Evolutionary conservation across 1,140 invertebrate species (phyloP), one percentile per base, ranked within the genome.

Genomic region (Campodea augens): DNA sequence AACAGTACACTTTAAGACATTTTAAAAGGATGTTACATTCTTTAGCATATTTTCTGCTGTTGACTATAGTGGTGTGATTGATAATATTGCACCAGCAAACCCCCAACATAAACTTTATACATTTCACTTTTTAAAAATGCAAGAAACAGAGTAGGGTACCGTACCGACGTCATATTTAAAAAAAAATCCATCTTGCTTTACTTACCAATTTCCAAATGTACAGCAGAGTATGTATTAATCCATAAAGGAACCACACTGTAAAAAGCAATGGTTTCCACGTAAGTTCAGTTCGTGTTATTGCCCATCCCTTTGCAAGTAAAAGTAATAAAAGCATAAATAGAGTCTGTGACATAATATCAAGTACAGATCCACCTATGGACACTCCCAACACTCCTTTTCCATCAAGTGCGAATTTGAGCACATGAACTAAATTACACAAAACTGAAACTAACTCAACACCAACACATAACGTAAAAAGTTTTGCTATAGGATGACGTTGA

Each of bases 141-240:
- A n/a, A n/a, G n/a, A n/a, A n/a, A n/a, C n/a, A n/a, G n/a, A n/a
- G n/a, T n/a, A n/a, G n/a, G n/a, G n/a, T n/a, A n/a, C n/a, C n/a
- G n/a, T n/a, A n/a, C n/a, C n/a, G n/a, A n/a, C n/a, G 27, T 15
- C 27, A 32, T 10, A 32, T 7, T 32, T 32, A 15, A 32, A 32
- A 32, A 32, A 15, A 32, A 32, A 32, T 10, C 27, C n/a, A n/a
- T n/a, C n/a, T n/a, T n/a, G n/a, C n/a, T n/a, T n/a, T 32, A 59
- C 73, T 74, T 69, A 96, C 90, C 73, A 84, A 78, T 68, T 92
- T 92, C 87, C 90, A 96, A 43, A 92, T 77, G 65, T 93, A 97
- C 2, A 97, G 68, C 29, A 93, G 64, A 56, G 92, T 78, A 60
- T 93, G 87, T 24, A 92, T 77, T 47, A 88, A 71, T 39, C 86